Conservation (phyloP, 2,113 vertebrate species). For the Grammomys surdaster region DNA sequence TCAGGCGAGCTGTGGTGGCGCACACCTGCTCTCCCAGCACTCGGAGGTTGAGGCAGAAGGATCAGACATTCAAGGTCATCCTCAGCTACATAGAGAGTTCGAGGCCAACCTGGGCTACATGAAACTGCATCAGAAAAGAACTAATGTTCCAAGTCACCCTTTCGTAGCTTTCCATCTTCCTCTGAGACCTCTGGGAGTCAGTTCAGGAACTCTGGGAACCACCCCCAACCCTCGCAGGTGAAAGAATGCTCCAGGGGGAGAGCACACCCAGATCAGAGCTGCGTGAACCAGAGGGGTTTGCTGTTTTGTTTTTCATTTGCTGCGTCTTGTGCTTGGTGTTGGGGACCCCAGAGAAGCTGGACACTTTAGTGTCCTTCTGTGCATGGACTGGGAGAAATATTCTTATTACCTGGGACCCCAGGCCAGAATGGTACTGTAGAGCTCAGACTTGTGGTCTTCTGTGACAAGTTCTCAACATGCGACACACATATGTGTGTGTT, state of each 20-base stretch:
- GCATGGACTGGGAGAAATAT: fast-evolving
- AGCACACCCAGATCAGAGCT: not conserved
- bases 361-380: not conserved
- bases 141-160: not conserved
- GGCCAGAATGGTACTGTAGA: no score
- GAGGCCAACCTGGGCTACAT: not conserved
- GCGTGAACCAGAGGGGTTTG: not conserved
- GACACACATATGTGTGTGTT: not conserved
- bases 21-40: not conserved
- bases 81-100: not conserved
- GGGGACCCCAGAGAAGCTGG: not conserved
- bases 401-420: not conserved
- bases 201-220: not conserved
- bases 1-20: not conserved
- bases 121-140: not conserved
- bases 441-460: fast-evolving
- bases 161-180: not conserved
- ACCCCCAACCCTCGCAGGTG: no score
- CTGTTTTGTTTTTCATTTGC: not conserved
- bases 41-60: not conserved
- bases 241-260: no score
- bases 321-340: not conserved
- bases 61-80: not conserved
- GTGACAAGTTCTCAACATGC: no score
- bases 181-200: not conserved